Evolutionary conservation across 2,113 vertebrate species (phyloP).

Genomic region (Emydura subglobosa): DNA sequence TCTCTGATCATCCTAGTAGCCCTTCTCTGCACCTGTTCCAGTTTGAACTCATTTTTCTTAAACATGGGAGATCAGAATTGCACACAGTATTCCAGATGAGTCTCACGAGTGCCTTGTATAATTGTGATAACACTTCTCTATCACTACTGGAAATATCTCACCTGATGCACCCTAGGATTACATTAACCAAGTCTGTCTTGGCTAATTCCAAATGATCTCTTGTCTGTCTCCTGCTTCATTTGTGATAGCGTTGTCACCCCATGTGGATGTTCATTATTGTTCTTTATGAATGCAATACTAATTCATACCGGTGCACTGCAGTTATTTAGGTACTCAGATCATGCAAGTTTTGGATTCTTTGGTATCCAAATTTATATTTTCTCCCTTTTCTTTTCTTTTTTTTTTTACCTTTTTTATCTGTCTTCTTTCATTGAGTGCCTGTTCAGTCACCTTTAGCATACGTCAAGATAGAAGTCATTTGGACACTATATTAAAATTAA

Average conservation of each 20-base stretch:
- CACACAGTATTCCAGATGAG: neutral
- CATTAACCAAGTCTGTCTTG: neutral
- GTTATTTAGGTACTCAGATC: neutral
- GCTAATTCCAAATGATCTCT: constrained; percentile 32
- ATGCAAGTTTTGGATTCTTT: neutral
- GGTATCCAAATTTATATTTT: neutral
- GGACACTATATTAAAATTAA: neutral
- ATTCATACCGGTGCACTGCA: neutral
- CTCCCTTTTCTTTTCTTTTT: neutral
- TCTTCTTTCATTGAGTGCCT: neutral
- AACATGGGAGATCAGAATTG: neutral
- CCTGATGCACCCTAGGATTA: neutral
- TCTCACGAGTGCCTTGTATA: neutral
- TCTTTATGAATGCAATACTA: neutral
- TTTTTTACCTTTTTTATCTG: neutral
- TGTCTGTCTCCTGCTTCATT: neutral
- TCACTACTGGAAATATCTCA: neutral
- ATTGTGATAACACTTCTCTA: neutral
- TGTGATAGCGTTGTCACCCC: neutral
- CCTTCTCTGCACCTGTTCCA: neutral
- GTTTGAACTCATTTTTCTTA: neutral
- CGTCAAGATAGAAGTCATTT: neutral
- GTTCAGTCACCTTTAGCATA: neutral
- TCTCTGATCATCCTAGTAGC: neutral
- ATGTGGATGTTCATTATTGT: neutral